phyloP scores from a whole-genome alignment of 2,797 vertebrate species.

The Neosilurus mollespiculum region DNA sequence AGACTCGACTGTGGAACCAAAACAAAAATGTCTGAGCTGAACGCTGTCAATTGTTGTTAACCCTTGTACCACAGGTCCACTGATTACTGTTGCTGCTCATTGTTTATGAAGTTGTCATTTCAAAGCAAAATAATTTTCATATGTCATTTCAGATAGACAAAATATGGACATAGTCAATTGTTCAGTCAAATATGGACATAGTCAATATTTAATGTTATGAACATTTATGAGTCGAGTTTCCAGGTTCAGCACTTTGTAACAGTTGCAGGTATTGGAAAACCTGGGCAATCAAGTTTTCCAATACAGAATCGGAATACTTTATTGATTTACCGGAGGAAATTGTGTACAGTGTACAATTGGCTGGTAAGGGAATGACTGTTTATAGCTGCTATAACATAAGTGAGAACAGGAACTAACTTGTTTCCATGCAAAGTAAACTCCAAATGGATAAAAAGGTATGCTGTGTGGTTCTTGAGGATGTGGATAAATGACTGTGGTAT shows the following conservation, averaged over 20 bases:
- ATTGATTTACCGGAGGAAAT: no score
- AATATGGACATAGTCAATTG: no score
- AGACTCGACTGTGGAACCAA: conserved; percentile 81
- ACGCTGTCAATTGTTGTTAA: not conserved
- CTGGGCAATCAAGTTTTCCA: not conserved
- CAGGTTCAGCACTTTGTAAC: not conserved
- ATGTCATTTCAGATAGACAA: no score
- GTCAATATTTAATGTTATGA: not conserved
- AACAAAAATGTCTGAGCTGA: conserved; percentile 34
- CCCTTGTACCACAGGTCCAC: not conserved
- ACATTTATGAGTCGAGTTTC: not conserved
- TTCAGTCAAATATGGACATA: no score
- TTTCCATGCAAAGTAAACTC: not conserved
- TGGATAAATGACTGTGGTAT: not conserved
- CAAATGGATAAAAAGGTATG: not conserved
- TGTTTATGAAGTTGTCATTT: no score
- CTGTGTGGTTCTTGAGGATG: not conserved
- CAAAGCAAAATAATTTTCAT: no score
- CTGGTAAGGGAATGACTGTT: not conserved
- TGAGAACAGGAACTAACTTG: not conserved
- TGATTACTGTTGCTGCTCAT: no score
- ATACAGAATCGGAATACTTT: not conserved
- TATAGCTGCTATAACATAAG: not conserved
- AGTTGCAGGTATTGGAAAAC: no score
- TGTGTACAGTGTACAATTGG: no score